Conservation (phyloP, 2,888 invertebrate genomes). For the Drosophila hamatofila region DNA sequence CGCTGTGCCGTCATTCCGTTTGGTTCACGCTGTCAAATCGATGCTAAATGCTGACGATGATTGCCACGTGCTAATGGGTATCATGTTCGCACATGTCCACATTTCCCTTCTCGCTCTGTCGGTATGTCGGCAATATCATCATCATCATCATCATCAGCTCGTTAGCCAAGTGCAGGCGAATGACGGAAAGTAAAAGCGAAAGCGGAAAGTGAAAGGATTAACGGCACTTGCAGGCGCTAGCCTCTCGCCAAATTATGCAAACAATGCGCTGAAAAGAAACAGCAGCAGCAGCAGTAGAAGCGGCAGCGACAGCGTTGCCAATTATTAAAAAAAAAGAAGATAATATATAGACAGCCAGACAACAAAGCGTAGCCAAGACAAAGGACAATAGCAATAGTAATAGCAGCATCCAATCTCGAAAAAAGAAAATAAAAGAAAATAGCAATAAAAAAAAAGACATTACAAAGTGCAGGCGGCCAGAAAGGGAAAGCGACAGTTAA, state of each 20-base stretch:
- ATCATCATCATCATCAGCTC: background rate
- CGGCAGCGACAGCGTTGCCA: slow-evolving; percentile 39
- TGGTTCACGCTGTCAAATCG: slow-evolving; percentile 26
- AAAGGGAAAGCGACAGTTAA: slow-evolving; percentile 50
- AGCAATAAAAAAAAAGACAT: slow-evolving; percentile 27
- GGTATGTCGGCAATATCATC: slow-evolving; percentile 9
- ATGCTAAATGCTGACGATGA: slow-evolving; percentile 39
- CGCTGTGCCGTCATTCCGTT: background rate
- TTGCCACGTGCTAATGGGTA: slow-evolving; percentile 50
- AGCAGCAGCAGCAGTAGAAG: slow-evolving; percentile 6
- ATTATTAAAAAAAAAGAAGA: slow-evolving; percentile 39
- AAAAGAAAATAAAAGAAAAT: slow-evolving; percentile 26
- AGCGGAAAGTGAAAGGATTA: slow-evolving; percentile 38
- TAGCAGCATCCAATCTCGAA: slow-evolving; percentile 65
- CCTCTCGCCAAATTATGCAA: slow-evolving; percentile 48
- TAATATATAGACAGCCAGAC: slow-evolving; percentile 34
- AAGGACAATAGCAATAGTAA: slow-evolving; percentile 35
- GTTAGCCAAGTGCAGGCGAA: slow-evolving; percentile 18
- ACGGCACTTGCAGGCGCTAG: slow-evolving; percentile 15
- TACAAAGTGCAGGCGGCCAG: slow-evolving; percentile 37
- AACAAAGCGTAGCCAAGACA: slow-evolving; percentile 47
- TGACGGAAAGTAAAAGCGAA: slow-evolving; percentile 33
- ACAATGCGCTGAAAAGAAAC: slow-evolving; percentile 29
- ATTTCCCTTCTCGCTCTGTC: background rate
- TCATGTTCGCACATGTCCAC: slow-evolving; percentile 20